Base-by-base conservation (phyloP, 2,113 vertebrate genomes). In the Dicentrarchus labrax region DNA sequence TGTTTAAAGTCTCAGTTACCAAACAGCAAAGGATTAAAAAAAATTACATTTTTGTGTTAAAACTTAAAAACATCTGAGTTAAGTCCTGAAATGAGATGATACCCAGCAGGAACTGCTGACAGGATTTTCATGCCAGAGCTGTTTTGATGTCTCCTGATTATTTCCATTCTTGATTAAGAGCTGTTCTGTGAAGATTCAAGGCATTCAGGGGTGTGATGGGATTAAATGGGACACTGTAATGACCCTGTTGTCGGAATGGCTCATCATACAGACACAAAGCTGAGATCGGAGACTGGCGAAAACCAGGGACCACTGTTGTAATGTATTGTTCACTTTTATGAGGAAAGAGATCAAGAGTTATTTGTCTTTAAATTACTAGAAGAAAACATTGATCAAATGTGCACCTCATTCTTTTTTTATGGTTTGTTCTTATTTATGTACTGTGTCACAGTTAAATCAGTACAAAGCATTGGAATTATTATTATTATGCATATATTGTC, bases 201-300 rank as follows among this genome's bases (percentile, higher is more conserved):
- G 84, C 83, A 79, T 92, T 92, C 91, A 80, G 77, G 86, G 84
- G 66, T 80, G 82, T 90, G 92, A 93, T 86, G 71, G 91, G 91
- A 95, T 94, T 92, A 93, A 86, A 92, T 53, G 78, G 82, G 93
- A 95, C 92, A 93, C 82, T 91, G 83, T 90, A 91, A 94, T 90
- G 92, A 91, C 92, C 87, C 81, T 92, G 91, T 91, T 94, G 90
- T 94, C 85, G 74, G 85, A 93, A 82, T 67, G 71, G 86, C 86
- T 94, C 89, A 91, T 94, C 89, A 90, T 88, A 80, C 82, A 92
- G 61, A 90, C 84, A 91, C 87, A 89, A 82, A 84, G 85, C 83
- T 88, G 73, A 89, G 69, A 87, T 84, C 62, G 69, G 77, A 90
- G 76, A 69, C 68, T 78, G 65, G 24, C 3, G 3, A 64, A 82